phyloP scores from a whole-genome alignment of 2,113 vertebrate species.

The Phocoena sinus region DNA sequence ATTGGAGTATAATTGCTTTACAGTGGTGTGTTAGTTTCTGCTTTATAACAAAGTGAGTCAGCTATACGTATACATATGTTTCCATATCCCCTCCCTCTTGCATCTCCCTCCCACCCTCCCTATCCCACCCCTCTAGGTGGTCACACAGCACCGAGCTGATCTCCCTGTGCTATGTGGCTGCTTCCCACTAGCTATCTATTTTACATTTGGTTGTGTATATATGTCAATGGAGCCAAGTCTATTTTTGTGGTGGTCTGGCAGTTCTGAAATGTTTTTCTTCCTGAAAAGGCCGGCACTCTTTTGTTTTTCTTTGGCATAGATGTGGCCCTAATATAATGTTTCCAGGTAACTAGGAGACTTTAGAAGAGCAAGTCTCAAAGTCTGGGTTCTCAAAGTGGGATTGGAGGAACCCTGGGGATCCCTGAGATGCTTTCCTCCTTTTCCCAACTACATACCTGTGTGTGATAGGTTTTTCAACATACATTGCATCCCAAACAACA shows the following conservation, averaged over 20 bases:
- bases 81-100: no score
- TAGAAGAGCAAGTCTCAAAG: not conserved
- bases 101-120: no score
- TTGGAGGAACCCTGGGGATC: not conserved
- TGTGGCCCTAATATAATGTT: not conserved
- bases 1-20: no score
- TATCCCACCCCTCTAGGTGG: no score
- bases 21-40: no score
- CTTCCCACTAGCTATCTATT: no score
- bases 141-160: no score
- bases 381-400: not conserved
- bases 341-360: not conserved
- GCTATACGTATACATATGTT: no score
- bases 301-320: constrained; percentile 35
- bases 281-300: not conserved
- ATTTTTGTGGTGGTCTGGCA: constrained; percentile 49
- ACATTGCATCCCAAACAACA: not conserved
- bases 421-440: not conserved
- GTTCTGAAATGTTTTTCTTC: constrained; percentile 32
- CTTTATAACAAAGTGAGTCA: no score
- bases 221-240: not conserved
- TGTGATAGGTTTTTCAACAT: not conserved
- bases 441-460: not conserved
- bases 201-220: no score
- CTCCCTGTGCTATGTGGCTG: no score